Conservation (phyloP, 2,113 vertebrate genomes). For the Fregetta grallaria region DNA sequence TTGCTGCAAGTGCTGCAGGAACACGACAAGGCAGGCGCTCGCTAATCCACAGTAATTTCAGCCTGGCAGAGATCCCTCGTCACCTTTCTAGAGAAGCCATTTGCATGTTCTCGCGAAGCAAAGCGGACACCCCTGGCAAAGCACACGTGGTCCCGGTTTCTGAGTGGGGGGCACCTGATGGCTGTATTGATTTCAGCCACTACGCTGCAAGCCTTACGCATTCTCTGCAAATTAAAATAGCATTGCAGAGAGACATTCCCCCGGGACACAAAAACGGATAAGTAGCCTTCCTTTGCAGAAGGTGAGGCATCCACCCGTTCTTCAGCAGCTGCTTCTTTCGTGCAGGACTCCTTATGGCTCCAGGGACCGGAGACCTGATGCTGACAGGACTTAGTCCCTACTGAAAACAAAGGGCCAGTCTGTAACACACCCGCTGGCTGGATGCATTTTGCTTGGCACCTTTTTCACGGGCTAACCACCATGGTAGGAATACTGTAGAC, state of each 20-base stretch:
- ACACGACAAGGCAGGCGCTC: neutral
- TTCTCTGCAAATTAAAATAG: neutral
- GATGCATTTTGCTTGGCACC: neutral
- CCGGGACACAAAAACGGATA: neutral
- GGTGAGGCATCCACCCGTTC: neutral
- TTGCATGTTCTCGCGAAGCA: neutral
- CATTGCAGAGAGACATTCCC: neutral
- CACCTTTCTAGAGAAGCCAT: neutral
- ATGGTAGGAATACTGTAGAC: neutral
- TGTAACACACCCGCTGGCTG: neutral
- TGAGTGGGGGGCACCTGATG: neutral
- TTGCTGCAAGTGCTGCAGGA: neutral
- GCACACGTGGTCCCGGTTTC: rapidly evolving
- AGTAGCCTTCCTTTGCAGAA: neutral
- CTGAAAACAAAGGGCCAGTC: neutral
- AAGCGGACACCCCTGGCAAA: neutral
- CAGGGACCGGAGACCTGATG: neutral
- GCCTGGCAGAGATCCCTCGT: neutral
- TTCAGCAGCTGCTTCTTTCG: neutral
- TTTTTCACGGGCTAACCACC: neutral
- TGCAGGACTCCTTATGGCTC: neutral
- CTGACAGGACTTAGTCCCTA: neutral
- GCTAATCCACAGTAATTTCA: neutral
- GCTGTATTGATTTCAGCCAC: neutral
- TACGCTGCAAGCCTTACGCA: rapidly evolving